Percentiles rank a stretch among this genome's conserved stretches.
phyloP scores from a whole-genome alignment of 2,113 vertebrate genomes.

The Leptosomus discolor region DNA sequence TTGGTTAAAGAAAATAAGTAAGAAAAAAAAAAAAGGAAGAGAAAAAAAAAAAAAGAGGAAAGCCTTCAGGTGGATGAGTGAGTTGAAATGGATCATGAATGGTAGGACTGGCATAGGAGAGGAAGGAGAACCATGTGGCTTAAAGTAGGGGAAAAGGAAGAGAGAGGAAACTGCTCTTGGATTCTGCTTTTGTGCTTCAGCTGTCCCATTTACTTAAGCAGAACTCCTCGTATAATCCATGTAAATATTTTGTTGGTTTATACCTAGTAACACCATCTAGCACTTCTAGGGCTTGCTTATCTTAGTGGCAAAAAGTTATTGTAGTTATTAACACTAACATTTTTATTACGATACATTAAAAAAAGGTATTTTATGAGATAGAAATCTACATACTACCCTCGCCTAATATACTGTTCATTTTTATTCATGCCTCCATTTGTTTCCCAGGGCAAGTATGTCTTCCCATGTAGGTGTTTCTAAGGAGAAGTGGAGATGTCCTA shows the following conservation, averaged over 20 bases:
- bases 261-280: not conserved
- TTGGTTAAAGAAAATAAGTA: not conserved
- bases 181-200: not conserved
- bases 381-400: not conserved
- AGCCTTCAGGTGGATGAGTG: not conserved
- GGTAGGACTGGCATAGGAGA: not conserved
- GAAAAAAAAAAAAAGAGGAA: not conserved
- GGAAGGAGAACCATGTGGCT: not conserved
- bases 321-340: not conserved
- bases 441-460: constrained; percentile 50
- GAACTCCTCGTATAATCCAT: not conserved
- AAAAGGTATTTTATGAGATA: not conserved
- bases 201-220: not conserved
- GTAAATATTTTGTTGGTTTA: not conserved
- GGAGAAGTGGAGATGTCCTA: constrained; percentile 68
- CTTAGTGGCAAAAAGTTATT: not conserved
- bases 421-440: not conserved
- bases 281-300: not conserved
- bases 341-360: not conserved
- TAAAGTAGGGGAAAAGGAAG: not conserved
- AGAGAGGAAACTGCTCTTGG: not conserved
- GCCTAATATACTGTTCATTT: not conserved
- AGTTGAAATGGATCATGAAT: not conserved
- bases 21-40: not conserved
- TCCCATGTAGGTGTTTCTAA: not conserved